Conservation (phyloP, 1,140 invertebrate species). For the Hyphantria cunea region DNA sequence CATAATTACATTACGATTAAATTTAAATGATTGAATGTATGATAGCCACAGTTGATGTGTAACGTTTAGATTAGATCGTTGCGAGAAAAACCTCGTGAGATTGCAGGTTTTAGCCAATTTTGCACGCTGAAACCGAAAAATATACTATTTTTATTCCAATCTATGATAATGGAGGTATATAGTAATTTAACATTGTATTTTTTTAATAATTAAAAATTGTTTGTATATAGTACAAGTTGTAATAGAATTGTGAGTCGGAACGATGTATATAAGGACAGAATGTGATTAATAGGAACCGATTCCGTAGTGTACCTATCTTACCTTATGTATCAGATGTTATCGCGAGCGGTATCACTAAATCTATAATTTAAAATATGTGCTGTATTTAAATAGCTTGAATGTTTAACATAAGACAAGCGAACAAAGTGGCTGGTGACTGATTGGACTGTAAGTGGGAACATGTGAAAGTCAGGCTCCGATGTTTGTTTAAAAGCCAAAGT, state of each 20-base stretch:
- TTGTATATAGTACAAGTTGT: slow-evolving; percentile 81
- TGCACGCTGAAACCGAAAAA: slow-evolving; percentile 70
- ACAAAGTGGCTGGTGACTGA: slow-evolving; percentile 65
- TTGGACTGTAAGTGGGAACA: slow-evolving; percentile 29
- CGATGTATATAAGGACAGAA: slow-evolving; percentile 71
- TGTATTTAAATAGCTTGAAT: slow-evolving; percentile 75
- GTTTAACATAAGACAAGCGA: slow-evolving; percentile 64
- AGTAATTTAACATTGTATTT: slow-evolving; percentile 77
- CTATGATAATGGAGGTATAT: slow-evolving; percentile 73
- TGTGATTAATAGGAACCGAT: slow-evolving; percentile 47
- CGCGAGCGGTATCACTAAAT: slow-evolving; percentile 45
- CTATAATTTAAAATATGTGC: slow-evolving; percentile 63
- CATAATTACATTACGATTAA: slow-evolving; percentile 40
- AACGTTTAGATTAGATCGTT: slow-evolving; percentile 57
- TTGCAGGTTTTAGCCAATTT: slow-evolving; percentile 74
- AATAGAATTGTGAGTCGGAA: slow-evolving; percentile 66
- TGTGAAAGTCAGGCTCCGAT: slow-evolving; percentile 29
- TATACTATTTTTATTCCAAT: slow-evolving; percentile 78
- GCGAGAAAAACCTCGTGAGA: slow-evolving; percentile 57
- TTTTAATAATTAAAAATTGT: slow-evolving; percentile 76
- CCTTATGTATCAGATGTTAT: slow-evolving; percentile 35
- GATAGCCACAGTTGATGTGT: slow-evolving; percentile 47
- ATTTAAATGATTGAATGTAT: slow-evolving; percentile 50
- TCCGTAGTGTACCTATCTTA: slow-evolving; percentile 42
- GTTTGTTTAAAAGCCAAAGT: slow-evolving; percentile 36